Evolutionary conservation across 2,113 vertebrate species (phyloP), one percentile per base, ranked within the genome.

Genomic region (Gasterosteus aculeatus): DNA sequence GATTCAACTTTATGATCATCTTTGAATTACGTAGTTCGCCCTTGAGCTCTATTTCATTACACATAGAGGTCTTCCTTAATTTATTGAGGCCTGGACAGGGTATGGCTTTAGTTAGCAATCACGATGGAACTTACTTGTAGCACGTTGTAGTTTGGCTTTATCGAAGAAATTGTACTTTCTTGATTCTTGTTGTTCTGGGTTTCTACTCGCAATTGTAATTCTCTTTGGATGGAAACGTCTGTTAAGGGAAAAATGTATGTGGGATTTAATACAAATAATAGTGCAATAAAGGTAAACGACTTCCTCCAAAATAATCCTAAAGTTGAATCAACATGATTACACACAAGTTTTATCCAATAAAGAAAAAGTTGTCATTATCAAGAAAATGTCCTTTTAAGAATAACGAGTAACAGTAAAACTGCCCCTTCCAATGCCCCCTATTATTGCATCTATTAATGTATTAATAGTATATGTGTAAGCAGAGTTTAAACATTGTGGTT

Each of bases 401-500:
- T 33, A 7, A 41, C 41, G 18, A 51, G 7, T 66, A 38, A 53
- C 29, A 35, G 5, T 22, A 22, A 1, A 33, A 58, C 3, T 3
- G 26, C 16, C 53, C 3, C 19, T 39, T 39, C 5, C 16, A 64
- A 1, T 56, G 16, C 0, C 0, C 8, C 11, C 10, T 3, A 19
- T n/a, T 60, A 49, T 26, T 38, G 12, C 7, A n/a, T 61, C 14
- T 63, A 47, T 12, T 29, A 47, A 35, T 57, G 46, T 18, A 46
- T 44, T 19, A 38, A 3, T 18, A 7, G 26, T 29, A 53, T 18
- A 14, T 38, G 14, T 61, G 22, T 61, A 18, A 61, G 51, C 15
- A 68, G 14, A 2, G 56, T 42, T 75, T 68, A 22, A 11, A 26
- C 46, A n/a, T 31, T 68, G 73, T 19, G 14, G 3, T 51, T 62